Base-by-base conservation (phyloP, 2,113 vertebrate species). In the Hippocampus guttulatus region DNA sequence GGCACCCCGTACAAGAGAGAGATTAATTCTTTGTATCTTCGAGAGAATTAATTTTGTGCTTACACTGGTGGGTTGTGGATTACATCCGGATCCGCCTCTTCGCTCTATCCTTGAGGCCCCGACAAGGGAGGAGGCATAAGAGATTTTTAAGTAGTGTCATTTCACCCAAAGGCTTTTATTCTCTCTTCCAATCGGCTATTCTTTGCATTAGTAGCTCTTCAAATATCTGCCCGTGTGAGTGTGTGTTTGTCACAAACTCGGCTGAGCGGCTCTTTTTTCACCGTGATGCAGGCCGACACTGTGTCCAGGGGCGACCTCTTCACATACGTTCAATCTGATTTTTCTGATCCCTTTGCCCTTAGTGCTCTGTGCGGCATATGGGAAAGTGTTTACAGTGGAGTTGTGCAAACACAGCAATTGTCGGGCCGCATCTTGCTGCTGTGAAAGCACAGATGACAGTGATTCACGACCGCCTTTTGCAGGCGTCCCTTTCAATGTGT, bases 11-110 rank as follows among this genome's bases (percentile, higher is more conserved):
- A 88, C 77, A 88, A 92, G 83, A 86, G 82, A 88, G 77, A 88
- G 91, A 93, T 93, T 93, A 91, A 92, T 92, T 93, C 91, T 92
- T 91, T 88, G 85, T 90, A 91, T 90, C 89, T 93, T 92, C 92
- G 80, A 88, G 81, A 90, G 89, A 90, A 92, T 93, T 92, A 91
- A 92, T 90, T 93, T 92, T 92, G 87, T 91, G 89, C 91, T 93
- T 92, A 92, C 90, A 92, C 85, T 87, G 83, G 85, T 84, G 81
- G 82, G 85, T 82, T 83, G 84, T 81, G 91, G 91, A 93, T 93
- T 93, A 93, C 85, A 90, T 90, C 75, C 87, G 78, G 90, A 91
- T 91, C 90, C 86, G 81, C 89, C 86, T 89, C 85, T 82, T 57
- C 51, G 71, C 67, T 82, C 69, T 74, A 70, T 89, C 86, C 89